These are phyloP conservation scores for Atrichornis clamosus DNA, from an alignment of 2,113 vertebrate genomes.

Conservation along the genomic window DNA sequence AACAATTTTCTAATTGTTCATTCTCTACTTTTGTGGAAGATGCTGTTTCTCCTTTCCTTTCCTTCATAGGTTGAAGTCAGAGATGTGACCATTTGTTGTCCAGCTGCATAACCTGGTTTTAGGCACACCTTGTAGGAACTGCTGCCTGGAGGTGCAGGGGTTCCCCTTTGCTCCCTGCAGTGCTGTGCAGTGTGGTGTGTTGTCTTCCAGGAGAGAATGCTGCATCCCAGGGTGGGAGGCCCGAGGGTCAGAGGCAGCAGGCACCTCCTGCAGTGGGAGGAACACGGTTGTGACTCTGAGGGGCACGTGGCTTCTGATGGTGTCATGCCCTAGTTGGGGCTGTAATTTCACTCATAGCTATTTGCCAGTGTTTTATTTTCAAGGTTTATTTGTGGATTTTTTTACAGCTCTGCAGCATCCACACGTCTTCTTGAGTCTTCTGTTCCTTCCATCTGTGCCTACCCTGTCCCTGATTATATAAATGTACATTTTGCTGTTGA, in stretches of 20 bases:
- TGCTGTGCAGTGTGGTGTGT: rapidly evolving
- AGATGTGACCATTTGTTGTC: not conserved
- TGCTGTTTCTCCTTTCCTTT: not conserved
- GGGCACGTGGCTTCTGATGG: not conserved
- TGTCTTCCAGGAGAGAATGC: not conserved
- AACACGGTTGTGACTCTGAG: not conserved
- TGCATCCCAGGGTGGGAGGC: not conserved
- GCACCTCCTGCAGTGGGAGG: rapidly evolving
- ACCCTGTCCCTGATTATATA: not conserved
- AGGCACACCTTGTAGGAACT: rapidly evolving
- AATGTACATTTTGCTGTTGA: not conserved
- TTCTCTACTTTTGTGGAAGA: not conserved
- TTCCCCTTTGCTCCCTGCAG: rapidly evolving
- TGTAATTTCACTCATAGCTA: not conserved
- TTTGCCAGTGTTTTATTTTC: not conserved
- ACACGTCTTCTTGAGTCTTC: not conserved
- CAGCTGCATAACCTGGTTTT: not conserved
- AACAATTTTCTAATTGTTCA: not conserved
- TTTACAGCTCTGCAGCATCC: not conserved
- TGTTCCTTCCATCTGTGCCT: not conserved
- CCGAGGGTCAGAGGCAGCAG: not conserved
- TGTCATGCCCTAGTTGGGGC: not conserved
- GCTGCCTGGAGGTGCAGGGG: not conserved
- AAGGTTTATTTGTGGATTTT: not conserved
- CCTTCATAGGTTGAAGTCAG: not conserved